These are phyloP conservation scores for Gymnopithys bicolor DNA, from an alignment of 2,797 vertebrate species.

Conservation along the genomic window DNA sequence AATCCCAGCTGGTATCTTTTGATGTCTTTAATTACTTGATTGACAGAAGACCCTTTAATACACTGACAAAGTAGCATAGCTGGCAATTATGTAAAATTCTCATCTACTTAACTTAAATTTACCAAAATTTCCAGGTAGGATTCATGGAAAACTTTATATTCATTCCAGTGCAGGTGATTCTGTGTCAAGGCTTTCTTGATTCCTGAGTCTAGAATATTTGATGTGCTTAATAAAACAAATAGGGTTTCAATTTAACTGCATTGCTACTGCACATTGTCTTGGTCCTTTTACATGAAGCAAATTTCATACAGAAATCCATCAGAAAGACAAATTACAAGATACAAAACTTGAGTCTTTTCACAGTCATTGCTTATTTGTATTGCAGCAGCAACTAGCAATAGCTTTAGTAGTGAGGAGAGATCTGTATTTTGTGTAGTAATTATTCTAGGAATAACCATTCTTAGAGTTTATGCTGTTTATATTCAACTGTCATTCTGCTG, in stretches of 20 bases:
- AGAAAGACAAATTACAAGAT: neutral
- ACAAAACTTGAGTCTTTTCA: neutral
- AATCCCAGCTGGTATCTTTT: neutral
- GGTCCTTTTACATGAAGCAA: neutral
- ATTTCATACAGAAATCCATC: neutral
- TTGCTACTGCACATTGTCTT: neutral
- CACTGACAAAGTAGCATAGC: neutral
- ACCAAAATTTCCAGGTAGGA: neutral
- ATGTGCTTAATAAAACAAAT: neutral
- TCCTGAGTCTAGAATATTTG: neutral
- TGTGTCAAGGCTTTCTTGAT: neutral
- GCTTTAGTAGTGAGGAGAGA: neutral
- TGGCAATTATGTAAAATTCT: neutral
- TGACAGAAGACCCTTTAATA: neutral
- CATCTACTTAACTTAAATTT: neutral
- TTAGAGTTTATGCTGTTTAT: neutral
- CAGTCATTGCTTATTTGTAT: neutral
- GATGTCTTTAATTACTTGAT: neutral
- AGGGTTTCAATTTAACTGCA: neutral
- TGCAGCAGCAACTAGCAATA: neutral
- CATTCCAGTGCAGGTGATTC: neutral
- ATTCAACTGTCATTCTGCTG: neutral
- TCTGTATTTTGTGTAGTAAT: neutral
- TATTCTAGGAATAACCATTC: neutral
- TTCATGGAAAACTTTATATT: neutral